These are phyloP conservation scores for Eucera pruinosa DNA, from an alignment of 2,888 invertebrate species.

Conservation along the genomic window DNA sequence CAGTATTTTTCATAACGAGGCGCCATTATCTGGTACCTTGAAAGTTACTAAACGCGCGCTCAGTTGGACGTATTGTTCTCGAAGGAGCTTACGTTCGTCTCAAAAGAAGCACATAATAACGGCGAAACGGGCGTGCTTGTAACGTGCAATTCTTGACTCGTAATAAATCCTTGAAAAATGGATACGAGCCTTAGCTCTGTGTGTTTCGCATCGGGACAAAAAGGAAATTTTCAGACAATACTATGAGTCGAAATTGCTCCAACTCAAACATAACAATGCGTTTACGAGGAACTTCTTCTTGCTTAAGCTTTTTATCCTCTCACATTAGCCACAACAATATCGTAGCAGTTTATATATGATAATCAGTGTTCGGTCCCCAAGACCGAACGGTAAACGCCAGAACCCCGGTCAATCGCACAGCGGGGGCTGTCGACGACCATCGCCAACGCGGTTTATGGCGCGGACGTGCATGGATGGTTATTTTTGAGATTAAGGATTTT, in stretches of 20 bases:
- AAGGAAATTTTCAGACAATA: conserved; percentile 24
- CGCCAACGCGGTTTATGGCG: no score
- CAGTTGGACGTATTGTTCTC: conserved; percentile 23
- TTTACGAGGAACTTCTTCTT: not conserved
- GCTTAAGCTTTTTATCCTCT: not conserved
- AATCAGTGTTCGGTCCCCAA: no score
- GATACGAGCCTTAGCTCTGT: not conserved
- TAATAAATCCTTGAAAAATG: conserved; percentile 17
- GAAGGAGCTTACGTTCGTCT: conserved; percentile 7
- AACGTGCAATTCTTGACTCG: not conserved
- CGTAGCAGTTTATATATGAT: no score
- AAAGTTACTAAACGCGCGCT: conserved; percentile 14
- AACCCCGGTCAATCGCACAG: no score
- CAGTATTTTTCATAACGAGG: conserved; percentile 32
- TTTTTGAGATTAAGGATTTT: no score
- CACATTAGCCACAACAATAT: not conserved
- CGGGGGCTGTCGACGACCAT: no score
- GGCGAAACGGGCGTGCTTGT: not conserved
- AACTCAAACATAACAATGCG: conserved; percentile 3
- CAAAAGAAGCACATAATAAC: conserved; percentile 22
- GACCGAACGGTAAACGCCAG: no score
- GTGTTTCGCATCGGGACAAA: not conserved
- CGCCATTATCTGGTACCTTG: conserved; percentile 13
- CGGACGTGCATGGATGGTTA: no score
- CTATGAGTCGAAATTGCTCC: not conserved